These are phyloP conservation scores for Siphamia tubifer DNA, from an alignment of 2,113 vertebrate species.

Conservation along the genomic window DNA sequence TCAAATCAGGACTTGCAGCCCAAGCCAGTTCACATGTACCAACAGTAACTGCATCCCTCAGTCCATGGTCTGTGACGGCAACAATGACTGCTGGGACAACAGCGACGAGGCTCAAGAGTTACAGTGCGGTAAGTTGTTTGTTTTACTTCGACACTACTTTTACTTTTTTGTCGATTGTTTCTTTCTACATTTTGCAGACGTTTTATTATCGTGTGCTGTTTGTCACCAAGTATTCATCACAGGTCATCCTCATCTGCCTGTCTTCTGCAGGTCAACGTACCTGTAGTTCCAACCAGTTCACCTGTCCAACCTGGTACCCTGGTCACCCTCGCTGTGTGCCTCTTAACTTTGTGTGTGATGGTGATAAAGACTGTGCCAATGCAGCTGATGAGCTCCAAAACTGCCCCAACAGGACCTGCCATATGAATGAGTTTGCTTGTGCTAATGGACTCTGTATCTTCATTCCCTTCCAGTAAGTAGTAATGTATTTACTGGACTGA, in stretches of 20 bases:
- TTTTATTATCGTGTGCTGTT: not conserved
- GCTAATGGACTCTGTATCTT: slow-evolving; percentile 70
- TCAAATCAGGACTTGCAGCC: slow-evolving; percentile 62
- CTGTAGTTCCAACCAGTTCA: slow-evolving; percentile 88
- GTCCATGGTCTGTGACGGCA: slow-evolving; percentile 77
- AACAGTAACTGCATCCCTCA: slow-evolving; percentile 76
- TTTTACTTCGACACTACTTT: too few species aligned
- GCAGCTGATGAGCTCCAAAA: slow-evolving; percentile 76
- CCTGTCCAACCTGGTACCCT: slow-evolving; percentile 84
- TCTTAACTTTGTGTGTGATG: slow-evolving; percentile 86
- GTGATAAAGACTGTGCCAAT: slow-evolving; percentile 86
- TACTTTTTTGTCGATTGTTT: not conserved
- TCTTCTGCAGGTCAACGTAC: slow-evolving; percentile 73
- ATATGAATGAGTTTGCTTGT: slow-evolving; percentile 75
- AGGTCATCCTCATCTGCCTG: not conserved
- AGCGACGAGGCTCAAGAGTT: slow-evolving; percentile 89
- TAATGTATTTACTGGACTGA: too few species aligned
- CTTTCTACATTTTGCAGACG: too few species aligned
- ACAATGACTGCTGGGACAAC: slow-evolving; percentile 92
- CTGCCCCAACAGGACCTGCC: slow-evolving; percentile 75
- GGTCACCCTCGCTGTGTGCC: slow-evolving; percentile 82
- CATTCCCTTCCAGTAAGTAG: slow-evolving; percentile 59
- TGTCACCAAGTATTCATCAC: not conserved
- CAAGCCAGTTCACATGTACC: slow-evolving; percentile 72
- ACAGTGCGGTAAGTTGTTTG: slow-evolving; percentile 69